Base-by-base conservation (phyloP, 2,888 invertebrate species). In the Volucella inanis region DNA sequence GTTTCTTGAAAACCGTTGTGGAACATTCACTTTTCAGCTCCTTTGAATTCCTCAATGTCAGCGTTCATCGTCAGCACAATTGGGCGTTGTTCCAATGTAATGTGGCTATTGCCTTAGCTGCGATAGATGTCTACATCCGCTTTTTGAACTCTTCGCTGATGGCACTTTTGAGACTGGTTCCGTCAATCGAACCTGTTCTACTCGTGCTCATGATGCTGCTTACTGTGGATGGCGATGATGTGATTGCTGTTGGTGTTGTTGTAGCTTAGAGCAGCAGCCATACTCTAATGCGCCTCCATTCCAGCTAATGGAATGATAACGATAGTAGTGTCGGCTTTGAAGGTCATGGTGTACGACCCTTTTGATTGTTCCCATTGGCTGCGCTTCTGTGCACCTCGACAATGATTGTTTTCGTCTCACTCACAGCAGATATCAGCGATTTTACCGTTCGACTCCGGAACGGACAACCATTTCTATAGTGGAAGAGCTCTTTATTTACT, bases 11-110 rank as follows among this genome's bases (percentile, higher is more conserved):
- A 92, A 85, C 92, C 93, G 88, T 92, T 92, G 83, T 94, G 93
- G 91, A 97, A 97, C 97, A 97, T 97, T 93, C 96, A 96, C 89
- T 95, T 94, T 92, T 97, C 97, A 6, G 97, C 97, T 89, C 95
- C 95, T 91, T 96, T 97, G 91, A 97, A 97, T 92, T 97, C 97
- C 91, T 97, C 96, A 96, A 97, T 96, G 96, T 52, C 91, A 90
- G 87, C 95, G 94, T 88, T 94, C 94, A 84, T 95, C 95, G 67
- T 93, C 93, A 87, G 94, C 87, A 39, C 87, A 87, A 78, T 65
- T 82, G 6, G 31, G 31, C 9, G 86, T 4, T 18, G 45, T 86
- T 39, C 82, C 82, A 11, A 74, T 70, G 15, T 78, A 72, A 12
- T 64, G 74, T 10, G 87, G 76, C 84, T 84, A 75, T 47, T 79